Base-by-base conservation (phyloP, 1,140 invertebrate genomes). In the Formica selysi region DNA sequence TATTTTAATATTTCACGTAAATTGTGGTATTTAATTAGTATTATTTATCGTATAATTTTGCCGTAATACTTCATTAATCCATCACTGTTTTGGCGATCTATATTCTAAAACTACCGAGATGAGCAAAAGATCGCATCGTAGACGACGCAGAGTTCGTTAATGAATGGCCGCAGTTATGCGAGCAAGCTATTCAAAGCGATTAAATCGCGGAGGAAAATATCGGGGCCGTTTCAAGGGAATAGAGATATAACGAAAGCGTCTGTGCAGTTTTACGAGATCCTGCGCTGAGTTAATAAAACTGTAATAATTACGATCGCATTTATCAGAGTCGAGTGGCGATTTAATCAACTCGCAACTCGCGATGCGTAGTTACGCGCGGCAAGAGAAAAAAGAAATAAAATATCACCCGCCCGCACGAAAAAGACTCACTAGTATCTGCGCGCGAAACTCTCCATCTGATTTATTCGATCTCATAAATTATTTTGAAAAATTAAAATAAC, bases 291-390 rank as follows among this genome's bases (percentile, higher is more conserved):
- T 80, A 71, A 80, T 80, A 80, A 80, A 70, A 80, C 22, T 16
- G 65, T 29, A 65, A 79, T 79, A 79, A 79, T 54, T 61, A 65
- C 61, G 61, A 68, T 70, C 36, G 54, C 48, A 71, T 80, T 80
- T 80, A 80, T 70, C 48, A 54, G 78, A 71, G 65, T n/a, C 76
- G 44, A 38, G 64, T n/a, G 51, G 78, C 68, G 78, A 80, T 80
- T 71, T 80, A 71, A 80, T 80, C 78, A 80, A 44, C 19, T 32
- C 19, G 76, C 61, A 29, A 41, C 38, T 44, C 11, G 22, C 65
- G 76, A 68, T 67, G 76, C 16, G 7, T 51, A 51, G 48, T 11
- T 44, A 51, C 8, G 36, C 44, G 44, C 44, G 48, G 57, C 76
- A 32, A 57, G 61, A 16, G 51, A 54, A 26, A 38, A 70, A 57